These are phyloP conservation scores for Periophthalmodon schlosseri DNA, from an alignment of 2,113 vertebrate genomes.

Conservation along the genomic window DNA sequence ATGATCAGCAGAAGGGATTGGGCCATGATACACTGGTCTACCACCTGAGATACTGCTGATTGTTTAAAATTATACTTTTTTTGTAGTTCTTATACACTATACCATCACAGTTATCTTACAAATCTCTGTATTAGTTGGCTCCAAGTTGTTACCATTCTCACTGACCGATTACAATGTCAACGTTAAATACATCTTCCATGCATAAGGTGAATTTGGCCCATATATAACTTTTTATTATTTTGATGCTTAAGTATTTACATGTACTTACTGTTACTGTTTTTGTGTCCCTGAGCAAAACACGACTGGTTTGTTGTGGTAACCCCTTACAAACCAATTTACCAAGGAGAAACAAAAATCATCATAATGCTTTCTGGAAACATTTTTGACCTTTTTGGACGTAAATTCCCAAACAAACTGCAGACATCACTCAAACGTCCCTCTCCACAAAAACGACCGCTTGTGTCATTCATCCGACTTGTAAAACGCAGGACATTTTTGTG, in stretches of 20 bases:
- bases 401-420: not conserved
- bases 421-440: not conserved
- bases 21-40: no score
- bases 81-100: no score
- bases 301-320: not conserved
- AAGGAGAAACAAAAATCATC: not conserved
- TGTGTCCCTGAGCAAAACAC: not conserved
- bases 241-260: not conserved
- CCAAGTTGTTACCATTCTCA: no score
- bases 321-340: not conserved
- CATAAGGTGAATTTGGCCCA: no score
- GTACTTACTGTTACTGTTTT: not conserved
- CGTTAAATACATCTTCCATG: no score
- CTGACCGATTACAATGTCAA: no score
- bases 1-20: no score
- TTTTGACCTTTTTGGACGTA: not conserved
- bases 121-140: no score
- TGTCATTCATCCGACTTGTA: slow-evolving; percentile 4
- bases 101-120: no score
- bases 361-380: not conserved
- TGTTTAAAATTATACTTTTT: no score
- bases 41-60: no score
- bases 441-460: not conserved
- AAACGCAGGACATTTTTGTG: slow-evolving; percentile 50
- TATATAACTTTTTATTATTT: no score